Conservation (phyloP, 2,888 invertebrate species). For the Ceriagrion tenellum region DNA sequence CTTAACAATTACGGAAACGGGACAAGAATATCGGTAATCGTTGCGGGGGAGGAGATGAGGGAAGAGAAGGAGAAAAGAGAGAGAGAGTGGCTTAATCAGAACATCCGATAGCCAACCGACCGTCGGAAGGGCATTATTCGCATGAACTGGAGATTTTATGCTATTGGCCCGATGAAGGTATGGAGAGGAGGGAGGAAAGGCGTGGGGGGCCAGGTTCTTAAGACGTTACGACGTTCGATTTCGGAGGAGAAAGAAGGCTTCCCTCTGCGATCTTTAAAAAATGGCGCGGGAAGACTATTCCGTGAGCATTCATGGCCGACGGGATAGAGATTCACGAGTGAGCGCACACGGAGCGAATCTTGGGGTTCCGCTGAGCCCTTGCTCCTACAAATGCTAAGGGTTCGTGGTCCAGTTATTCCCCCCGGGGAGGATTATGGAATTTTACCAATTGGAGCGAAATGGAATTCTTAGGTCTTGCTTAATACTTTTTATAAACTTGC, state of each 20-base stretch:
- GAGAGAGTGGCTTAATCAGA: background rate
- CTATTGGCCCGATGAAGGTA: background rate
- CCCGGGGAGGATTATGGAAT: background rate
- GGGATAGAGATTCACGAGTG: background rate
- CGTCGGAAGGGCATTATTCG: background rate
- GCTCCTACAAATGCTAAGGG: background rate
- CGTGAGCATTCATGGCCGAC: background rate
- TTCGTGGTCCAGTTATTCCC: background rate
- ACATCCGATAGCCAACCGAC: background rate
- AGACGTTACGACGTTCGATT: background rate
- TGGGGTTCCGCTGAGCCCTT: background rate
- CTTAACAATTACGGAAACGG: slow-evolving; percentile 23
- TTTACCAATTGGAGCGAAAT: background rate
- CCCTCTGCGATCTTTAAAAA: background rate
- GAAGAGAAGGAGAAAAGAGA: no score
- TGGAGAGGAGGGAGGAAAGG: background rate
- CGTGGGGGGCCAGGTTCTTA: background rate
- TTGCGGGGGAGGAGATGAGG: background rate
- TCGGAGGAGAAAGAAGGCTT: background rate
- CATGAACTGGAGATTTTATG: background rate
- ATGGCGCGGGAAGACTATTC: background rate
- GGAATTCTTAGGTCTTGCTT: background rate
- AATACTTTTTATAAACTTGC: background rate
- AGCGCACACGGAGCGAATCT: background rate
- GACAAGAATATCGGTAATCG: background rate